A percentile compares a stretch with the other conserved stretches of the same genome.
Conservation (phyloP, 2,797 vertebrate species). For the Rallus crepitans region DNA sequence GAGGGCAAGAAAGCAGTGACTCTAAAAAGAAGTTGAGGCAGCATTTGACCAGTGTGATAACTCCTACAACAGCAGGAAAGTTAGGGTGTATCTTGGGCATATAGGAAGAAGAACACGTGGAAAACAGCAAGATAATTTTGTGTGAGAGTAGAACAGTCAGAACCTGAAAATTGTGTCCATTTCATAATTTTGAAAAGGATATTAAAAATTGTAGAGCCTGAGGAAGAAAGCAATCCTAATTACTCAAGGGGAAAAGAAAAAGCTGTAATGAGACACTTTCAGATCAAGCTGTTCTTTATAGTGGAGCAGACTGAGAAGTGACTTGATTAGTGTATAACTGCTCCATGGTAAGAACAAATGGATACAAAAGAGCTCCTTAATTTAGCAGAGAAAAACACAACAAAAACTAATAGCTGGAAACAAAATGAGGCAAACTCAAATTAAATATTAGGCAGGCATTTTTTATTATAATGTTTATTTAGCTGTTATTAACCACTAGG, state of each 20-base stretch:
- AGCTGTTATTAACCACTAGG: not conserved
- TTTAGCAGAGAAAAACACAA: not conserved
- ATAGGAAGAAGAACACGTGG: not conserved
- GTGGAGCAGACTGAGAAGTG: not conserved
- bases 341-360: not conserved
- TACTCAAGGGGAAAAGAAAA: not conserved
- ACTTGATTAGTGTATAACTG: not conserved
- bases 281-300: conserved; percentile 2
- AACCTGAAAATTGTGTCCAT: not conserved
- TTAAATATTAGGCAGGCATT: not conserved
- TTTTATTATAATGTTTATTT: not conserved
- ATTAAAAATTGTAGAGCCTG: not conserved
- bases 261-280: not conserved
- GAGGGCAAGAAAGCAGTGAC: not conserved
- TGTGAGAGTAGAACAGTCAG: not conserved
- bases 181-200: not conserved
- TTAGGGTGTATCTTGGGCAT: accelerated
- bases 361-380: not conserved
- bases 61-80: not conserved
- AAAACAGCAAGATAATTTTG: not conserved
- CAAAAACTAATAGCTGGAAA: not conserved
- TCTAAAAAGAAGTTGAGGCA: not conserved
- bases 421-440: not conserved
- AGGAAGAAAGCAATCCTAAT: not conserved
- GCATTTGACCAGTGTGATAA: not conserved